These are phyloP conservation scores for Scopus umbretta DNA, from an alignment of 2,113 vertebrate genomes.

Conservation along the genomic window DNA sequence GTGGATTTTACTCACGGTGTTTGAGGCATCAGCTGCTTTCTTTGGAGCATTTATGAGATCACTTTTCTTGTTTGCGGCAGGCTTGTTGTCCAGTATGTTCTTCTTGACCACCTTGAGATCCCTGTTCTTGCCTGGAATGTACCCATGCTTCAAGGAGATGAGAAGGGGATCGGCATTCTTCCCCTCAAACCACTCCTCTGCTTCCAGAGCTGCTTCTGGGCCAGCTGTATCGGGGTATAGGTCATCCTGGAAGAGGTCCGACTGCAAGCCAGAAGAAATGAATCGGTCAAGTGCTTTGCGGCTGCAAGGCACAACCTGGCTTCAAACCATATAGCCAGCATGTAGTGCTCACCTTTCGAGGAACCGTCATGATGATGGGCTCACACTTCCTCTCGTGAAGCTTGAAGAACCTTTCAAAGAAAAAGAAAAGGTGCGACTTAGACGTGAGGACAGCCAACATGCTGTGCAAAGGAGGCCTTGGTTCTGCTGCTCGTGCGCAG, in stretches of 20 bases:
- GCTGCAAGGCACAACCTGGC: background rate
- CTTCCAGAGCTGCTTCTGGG: slow-evolving; percentile 87
- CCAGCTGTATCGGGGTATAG: slow-evolving; percentile 94
- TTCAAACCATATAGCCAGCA: background rate
- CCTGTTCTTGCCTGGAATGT: slow-evolving; percentile 88
- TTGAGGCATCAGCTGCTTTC: slow-evolving; percentile 72
- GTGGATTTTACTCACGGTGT: slow-evolving; percentile 55
- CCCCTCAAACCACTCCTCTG: slow-evolving; percentile 95
- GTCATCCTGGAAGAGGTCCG: slow-evolving; percentile 97
- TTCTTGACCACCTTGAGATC: slow-evolving; percentile 95
- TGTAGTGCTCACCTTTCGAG: slow-evolving; percentile 86
- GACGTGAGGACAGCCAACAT: accelerated
- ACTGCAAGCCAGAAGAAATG: slow-evolving; percentile 67
- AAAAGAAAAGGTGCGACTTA: background rate
- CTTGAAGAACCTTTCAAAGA: slow-evolving; percentile 87
- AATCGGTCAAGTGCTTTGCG: background rate
- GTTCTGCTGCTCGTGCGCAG: background rate
- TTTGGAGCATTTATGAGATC: slow-evolving; percentile 79
- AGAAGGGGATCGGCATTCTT: slow-evolving; percentile 89
- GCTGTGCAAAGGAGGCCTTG: accelerated
- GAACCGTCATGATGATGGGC: slow-evolving; percentile 97
- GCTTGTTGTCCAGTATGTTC: slow-evolving; percentile 90
- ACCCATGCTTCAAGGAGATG: slow-evolving; percentile 93
- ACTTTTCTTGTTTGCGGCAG: slow-evolving; percentile 75
- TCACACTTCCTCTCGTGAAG: slow-evolving; percentile 96